Base-by-base conservation (phyloP, 2,888 invertebrate genomes). In the Sesamia inferens region DNA sequence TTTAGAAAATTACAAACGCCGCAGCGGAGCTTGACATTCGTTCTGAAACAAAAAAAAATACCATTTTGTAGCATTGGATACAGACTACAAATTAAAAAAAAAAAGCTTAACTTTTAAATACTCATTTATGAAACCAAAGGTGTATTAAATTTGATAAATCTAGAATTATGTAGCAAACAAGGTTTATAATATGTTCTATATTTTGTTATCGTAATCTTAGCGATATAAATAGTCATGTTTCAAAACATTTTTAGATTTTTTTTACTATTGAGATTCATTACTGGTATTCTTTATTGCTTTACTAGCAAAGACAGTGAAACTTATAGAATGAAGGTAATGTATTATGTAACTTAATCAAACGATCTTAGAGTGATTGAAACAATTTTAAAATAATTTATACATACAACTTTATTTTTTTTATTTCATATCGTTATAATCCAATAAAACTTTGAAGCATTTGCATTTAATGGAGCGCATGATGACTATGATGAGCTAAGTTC, bases 1-100 rank as follows among this genome's bases (percentile, higher is more conserved):
- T 73, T 42, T 59, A 70, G 42, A 76, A 80, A 71, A 63, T 63
- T 54, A 71, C 75, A 81, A 71, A 64, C 79, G 76, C 67, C 74
- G 75, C 57, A 78, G 62, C 62, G 66, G 74, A 72, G 85, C 83
- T 85, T 85, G 62, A 44, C 57, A 59, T 39, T 39, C 76, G 84
- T 84, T 84, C 84, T 71, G 72, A 84, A 84, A 84, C 47, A 47
- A 31, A 31, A 31, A 31, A 31, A 31, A 31, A 31, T 2, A 31
- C 31, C 2, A 31, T 31, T 31, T 31, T n/a, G n/a, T n/a, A 0
- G 13, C 8, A n/a, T 19, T 13, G 4, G 5, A 39, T 10, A 79
- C 70, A 79, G 79, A 79, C 5, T 31, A 58, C 68, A 51, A 59
- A 4, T 64, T 57, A 54, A 47, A 14, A 31, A 44, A 31, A 44